These are phyloP conservation scores for Argya squamiceps DNA, from an alignment of 2,797 vertebrate genomes.

Conservation along the genomic window DNA sequence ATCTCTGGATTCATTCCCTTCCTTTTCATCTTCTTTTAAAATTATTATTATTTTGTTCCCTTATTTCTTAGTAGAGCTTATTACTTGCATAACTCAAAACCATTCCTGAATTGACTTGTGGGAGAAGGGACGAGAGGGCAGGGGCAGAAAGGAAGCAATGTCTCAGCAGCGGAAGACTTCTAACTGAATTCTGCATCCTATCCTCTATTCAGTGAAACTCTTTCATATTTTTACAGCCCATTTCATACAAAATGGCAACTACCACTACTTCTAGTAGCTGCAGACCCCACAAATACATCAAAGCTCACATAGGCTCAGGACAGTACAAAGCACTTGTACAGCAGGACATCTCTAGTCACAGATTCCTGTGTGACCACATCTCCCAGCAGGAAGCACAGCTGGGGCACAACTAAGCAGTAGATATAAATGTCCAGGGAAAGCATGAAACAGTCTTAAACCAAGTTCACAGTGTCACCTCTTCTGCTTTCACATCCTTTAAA, in stretches of 20 bases:
- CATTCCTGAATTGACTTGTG: not conserved
- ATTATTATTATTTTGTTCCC: not conserved
- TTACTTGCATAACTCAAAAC: not conserved
- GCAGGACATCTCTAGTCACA: not conserved
- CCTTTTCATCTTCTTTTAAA: not conserved
- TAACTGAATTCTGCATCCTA: not conserved
- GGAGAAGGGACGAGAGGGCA: not conserved
- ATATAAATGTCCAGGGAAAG: not conserved
- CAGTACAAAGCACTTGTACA: not conserved
- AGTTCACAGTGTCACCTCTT: not conserved
- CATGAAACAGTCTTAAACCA: not conserved
- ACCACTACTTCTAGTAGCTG: not conserved
- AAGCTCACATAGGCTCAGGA: not conserved
- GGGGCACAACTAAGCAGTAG: not conserved
- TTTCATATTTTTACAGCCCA: not conserved
- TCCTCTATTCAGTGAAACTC: not conserved
- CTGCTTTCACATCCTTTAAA: not conserved
- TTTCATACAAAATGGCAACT: not conserved
- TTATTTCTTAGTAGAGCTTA: not conserved
- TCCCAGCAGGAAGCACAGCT: not conserved
- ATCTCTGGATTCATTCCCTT: not conserved
- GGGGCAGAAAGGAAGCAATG: not conserved
- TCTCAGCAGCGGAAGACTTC: not conserved
- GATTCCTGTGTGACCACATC: fast-evolving
- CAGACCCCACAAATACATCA: not conserved